A percentile compares a stretch with the other conserved stretches of the same genome.
phyloP scores from a whole-genome alignment of 2,113 vertebrate species.

The Pelmatolapia mariae region DNA sequence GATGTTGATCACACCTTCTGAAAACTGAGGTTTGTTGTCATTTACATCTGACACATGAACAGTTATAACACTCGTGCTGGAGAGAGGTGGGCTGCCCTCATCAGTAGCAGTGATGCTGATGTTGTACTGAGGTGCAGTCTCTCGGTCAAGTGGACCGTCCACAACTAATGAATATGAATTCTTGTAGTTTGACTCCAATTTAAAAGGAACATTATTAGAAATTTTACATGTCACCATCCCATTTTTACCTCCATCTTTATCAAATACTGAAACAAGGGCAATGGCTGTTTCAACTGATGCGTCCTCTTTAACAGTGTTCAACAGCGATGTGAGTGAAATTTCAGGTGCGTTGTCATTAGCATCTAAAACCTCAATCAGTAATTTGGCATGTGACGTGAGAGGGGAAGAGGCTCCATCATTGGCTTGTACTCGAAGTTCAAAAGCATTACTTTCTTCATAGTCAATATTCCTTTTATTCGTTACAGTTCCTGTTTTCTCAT shows the following conservation, averaged over 20 bases:
- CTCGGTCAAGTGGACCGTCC: not conserved
- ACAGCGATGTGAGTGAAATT: conserved; percentile 73
- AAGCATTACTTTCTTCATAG: conserved; percentile 53
- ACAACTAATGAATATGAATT: not conserved
- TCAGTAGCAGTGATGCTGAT: not conserved
- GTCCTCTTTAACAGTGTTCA: conserved; percentile 73
- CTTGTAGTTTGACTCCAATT: fast-evolving
- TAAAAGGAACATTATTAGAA: conserved; percentile 68
- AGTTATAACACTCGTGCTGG: fast-evolving
- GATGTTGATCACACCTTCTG: fast-evolving
- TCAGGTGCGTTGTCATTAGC: conserved; percentile 83
- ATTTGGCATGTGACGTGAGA: conserved; percentile 49
- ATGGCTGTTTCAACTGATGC: conserved; percentile 71
- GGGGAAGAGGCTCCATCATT: fast-evolving
- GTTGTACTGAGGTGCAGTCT: not conserved
- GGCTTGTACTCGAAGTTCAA: conserved; percentile 43
- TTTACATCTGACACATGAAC: not conserved
- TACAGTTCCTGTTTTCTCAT: conserved; percentile 40
- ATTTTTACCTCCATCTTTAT: conserved; percentile 79
- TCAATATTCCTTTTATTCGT: conserved; percentile 55
- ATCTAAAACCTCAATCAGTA: conserved; percentile 80
- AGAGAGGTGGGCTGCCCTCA: not conserved
- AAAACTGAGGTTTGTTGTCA: not conserved
- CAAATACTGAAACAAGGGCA: conserved; percentile 74
- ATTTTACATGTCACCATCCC: conserved; percentile 70